These are phyloP conservation scores for Nezara viridula DNA, from an alignment of 2,888 invertebrate species.

Conservation along the genomic window DNA sequence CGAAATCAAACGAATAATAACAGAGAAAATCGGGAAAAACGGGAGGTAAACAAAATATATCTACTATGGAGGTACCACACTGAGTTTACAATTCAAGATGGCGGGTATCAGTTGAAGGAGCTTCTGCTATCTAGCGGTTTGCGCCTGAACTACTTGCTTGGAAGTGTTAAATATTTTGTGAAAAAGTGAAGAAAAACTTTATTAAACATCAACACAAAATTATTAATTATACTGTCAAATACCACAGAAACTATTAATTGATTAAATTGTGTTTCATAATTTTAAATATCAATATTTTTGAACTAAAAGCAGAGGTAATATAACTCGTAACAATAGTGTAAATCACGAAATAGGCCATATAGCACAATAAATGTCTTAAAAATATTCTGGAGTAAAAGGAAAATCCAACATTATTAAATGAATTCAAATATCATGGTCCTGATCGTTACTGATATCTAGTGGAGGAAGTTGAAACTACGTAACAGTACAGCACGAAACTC, in stretches of 20 bases:
- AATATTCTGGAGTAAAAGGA: background rate
- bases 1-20: background rate
- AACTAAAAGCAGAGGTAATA: background rate
- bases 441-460: background rate
- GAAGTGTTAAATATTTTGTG: background rate
- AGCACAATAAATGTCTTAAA: background rate
- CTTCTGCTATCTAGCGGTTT: constrained; percentile 8
- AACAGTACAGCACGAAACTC: background rate
- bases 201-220: background rate
- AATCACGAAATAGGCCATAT: background rate
- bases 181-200: background rate
- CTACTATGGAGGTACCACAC: constrained; percentile 56
- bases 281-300: background rate
- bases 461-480: background rate
- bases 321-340: background rate
- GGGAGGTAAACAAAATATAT: constrained; percentile 56
- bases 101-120: constrained; percentile 37
- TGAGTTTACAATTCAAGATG: constrained; percentile 58
- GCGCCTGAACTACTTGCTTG: background rate
- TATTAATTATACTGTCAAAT: background rate
- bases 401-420: background rate
- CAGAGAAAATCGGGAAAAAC: constrained; percentile 41
- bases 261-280: background rate
- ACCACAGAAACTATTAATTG: background rate
- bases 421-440: background rate